Conservation (phyloP, 2,888 invertebrate genomes). For the Euplexia lucipara region DNA sequence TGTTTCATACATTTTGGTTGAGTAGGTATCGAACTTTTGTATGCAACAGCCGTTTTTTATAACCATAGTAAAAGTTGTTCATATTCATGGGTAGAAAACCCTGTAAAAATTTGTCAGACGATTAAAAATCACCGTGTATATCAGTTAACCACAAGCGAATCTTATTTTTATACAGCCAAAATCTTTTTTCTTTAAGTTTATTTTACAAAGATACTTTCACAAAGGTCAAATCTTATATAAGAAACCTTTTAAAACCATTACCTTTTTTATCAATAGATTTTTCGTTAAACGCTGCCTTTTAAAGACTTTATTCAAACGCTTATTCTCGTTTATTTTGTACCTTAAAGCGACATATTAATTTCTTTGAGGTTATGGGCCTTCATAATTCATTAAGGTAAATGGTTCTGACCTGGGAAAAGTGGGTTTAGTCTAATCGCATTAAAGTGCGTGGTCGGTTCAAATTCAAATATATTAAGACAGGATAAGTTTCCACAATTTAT, state of each 20-base stretch:
- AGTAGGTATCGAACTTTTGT: too few species aligned
- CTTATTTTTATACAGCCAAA: background rate
- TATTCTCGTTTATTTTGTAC: constrained; percentile 45
- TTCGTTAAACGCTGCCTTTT: constrained; percentile 27
- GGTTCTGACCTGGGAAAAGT: constrained; percentile 73
- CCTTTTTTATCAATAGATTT: constrained; percentile 36
- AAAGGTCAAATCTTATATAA: constrained; percentile 25
- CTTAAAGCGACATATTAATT: constrained; percentile 70
- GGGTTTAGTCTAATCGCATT: constrained; percentile 74
- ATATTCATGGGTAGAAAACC: too few species aligned
- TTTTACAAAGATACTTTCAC: background rate
- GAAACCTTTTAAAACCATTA: constrained; percentile 19
- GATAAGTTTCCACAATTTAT: constrained; percentile 58
- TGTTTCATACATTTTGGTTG: too few species aligned
- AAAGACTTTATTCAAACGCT: constrained; percentile 41
- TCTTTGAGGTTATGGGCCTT: constrained; percentile 69
- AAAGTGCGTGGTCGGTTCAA: constrained; percentile 70
- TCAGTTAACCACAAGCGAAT: constrained; percentile 2
- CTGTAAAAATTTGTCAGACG: too few species aligned
- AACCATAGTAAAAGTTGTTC: too few species aligned
- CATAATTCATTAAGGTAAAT: constrained; percentile 81
- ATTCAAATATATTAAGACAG: constrained; percentile 60
- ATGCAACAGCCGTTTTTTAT: too few species aligned
- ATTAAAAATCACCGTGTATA: too few species aligned
- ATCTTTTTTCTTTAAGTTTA: background rate